Percentiles rank a stretch among this genome's conserved stretches.
Evolutionary conservation across 2,797 vertebrate species (phyloP).

Genomic region (Tachyglossus aculeatus): DNA sequence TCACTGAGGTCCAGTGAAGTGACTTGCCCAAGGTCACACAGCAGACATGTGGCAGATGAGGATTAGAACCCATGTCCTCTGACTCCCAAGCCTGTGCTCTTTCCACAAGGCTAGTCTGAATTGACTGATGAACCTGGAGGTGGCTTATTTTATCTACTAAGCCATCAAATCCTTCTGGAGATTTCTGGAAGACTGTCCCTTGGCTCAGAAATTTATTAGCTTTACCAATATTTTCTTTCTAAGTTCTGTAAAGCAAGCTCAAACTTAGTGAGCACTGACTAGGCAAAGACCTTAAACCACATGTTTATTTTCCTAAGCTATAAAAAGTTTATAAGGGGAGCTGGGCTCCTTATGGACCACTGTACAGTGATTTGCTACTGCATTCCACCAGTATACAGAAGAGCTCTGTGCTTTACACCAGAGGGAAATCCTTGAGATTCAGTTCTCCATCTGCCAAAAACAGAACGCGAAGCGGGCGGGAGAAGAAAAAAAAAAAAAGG

Average conservation of each 20-base stretch:
- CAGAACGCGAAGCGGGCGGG: not conserved
- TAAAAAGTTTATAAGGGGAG: constrained; percentile 83
- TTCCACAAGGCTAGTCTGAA: constrained; percentile 15
- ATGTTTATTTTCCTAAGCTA: constrained; percentile 84
- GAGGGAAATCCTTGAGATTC: constrained; percentile 68
- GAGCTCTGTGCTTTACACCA: constrained; percentile 75
- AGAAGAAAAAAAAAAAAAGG: not conserved
- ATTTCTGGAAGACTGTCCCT: constrained; percentile 57
- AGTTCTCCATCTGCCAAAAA: constrained; percentile 60
- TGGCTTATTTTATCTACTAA: constrained; percentile 58
- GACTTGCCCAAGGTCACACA: too few relatives aligned
- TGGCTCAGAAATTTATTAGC: constrained; percentile 73
- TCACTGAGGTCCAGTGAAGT: too few relatives aligned
- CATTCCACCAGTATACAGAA: constrained; percentile 79
- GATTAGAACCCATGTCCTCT: too few relatives aligned
- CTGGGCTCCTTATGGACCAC: constrained; percentile 78
- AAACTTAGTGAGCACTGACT: constrained; percentile 66
- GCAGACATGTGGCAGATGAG: too few relatives aligned
- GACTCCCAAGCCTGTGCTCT: not conserved
- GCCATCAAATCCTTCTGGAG: constrained; percentile 50
- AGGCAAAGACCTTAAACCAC: constrained; percentile 80
- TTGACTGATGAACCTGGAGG: constrained; percentile 38
- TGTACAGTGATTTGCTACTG: constrained; percentile 74
- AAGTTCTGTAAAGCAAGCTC: constrained; percentile 73
- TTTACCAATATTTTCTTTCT: constrained; percentile 78